Conservation (phyloP, 2,888 invertebrate species). For the Agrochola lychnidis region DNA sequence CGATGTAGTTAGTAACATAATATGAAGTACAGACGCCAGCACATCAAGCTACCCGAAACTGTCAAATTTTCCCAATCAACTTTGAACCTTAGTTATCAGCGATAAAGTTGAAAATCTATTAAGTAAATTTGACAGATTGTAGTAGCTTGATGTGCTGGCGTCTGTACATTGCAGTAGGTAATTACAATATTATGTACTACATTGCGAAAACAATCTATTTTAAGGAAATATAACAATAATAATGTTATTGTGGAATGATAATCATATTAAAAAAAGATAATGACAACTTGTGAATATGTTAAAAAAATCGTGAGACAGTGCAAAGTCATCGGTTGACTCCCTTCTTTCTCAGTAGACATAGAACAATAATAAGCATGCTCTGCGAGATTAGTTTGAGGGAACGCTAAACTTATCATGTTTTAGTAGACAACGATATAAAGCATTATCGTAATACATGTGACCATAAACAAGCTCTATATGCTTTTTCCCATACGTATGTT, state of each 20-base stretch:
- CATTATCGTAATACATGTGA: not conserved
- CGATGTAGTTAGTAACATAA: slow-evolving; percentile 17
- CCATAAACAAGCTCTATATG: slow-evolving; percentile 20
- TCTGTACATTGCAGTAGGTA: not conserved
- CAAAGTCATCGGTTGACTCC: not conserved
- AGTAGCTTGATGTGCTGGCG: too few species aligned
- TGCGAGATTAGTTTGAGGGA: not conserved
- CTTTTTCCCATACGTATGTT: not conserved
- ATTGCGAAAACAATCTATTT: slow-evolving; percentile 12
- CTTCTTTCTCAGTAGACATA: not conserved
- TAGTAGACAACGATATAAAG: not conserved
- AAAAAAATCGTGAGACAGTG: not conserved
- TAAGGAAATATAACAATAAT: not conserved
- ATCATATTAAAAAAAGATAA: not conserved
- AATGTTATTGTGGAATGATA: not conserved
- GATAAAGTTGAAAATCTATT: too few species aligned
- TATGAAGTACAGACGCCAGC: too few species aligned
- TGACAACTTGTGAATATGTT: not conserved
- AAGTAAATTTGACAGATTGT: too few species aligned
- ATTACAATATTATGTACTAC: slow-evolving; percentile 2
- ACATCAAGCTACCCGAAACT: too few species aligned
- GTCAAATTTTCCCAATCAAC: too few species aligned
- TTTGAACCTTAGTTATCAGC: too few species aligned
- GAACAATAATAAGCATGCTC: not conserved
- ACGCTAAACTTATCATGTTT: not conserved